These are phyloP conservation scores for Trichonephila clavata DNA, from an alignment of 1,140 invertebrate species.

Conservation along the genomic window DNA sequence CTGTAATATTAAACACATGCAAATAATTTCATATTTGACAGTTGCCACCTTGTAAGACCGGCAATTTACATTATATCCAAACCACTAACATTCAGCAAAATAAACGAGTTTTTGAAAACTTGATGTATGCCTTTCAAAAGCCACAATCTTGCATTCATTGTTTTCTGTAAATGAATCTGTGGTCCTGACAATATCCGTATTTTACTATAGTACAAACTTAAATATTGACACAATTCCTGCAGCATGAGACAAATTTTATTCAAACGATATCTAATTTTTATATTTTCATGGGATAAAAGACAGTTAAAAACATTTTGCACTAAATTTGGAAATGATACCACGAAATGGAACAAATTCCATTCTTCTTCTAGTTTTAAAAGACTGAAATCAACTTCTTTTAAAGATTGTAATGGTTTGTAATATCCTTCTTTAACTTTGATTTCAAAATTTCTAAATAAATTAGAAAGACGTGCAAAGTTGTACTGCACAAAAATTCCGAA, in stretches of 20 bases:
- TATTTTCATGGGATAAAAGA: not conserved
- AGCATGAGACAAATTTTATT: slow-evolving; percentile 58
- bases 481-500: slow-evolving; percentile 62
- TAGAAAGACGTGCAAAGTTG: slow-evolving; percentile 65
- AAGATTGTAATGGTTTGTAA: slow-evolving; percentile 15
- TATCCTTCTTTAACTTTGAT: slow-evolving; percentile 48
- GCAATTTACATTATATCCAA: slow-evolving; percentile 37
- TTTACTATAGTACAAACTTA: slow-evolving; percentile 66
- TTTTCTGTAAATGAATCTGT: slow-evolving; percentile 51
- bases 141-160: slow-evolving; percentile 67
- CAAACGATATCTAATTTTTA: slow-evolving; percentile 13
- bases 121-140: slow-evolving; percentile 58
- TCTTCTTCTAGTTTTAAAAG: slow-evolving; percentile 65
- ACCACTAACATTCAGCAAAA: slow-evolving; percentile 46
- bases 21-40: not conserved
- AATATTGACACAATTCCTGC: slow-evolving; percentile 24
- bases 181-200: slow-evolving; percentile 56
- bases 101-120: slow-evolving; percentile 43
- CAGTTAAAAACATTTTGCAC: slow-evolving; percentile 17
- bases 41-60: not conserved
- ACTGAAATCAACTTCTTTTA: slow-evolving; percentile 45
- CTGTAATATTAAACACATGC: no score
- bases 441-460: slow-evolving; percentile 68
- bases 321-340: slow-evolving; percentile 37
- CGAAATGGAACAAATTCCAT: slow-evolving; percentile 68